Conservation (phyloP, 2,113 vertebrate genomes). For the Ceyx margarethae region DNA sequence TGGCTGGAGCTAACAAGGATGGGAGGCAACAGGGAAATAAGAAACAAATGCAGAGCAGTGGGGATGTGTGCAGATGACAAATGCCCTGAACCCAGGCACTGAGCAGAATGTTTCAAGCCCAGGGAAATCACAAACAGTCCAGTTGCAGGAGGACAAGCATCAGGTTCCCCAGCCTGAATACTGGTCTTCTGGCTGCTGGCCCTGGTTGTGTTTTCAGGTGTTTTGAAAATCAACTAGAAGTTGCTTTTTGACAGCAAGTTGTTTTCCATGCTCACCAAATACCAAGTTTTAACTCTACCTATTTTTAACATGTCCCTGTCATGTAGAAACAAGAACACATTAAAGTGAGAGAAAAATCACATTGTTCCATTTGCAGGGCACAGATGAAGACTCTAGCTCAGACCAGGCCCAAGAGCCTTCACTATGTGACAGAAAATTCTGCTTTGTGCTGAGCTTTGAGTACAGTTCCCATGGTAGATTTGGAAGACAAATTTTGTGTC, state of each 20-base stretch:
- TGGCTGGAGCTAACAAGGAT: neutral
- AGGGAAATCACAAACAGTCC: neutral
- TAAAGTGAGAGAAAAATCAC: neutral
- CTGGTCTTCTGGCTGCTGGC: neutral
- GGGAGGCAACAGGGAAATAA: neutral
- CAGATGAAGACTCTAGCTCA: neutral
- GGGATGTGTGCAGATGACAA: neutral
- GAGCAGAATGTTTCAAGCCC: conserved; percentile 11
- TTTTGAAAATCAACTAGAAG: neutral
- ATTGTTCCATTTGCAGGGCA: neutral
- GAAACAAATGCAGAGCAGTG: neutral
- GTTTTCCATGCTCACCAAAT: neutral
- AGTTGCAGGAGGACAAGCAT: conserved; percentile 41
- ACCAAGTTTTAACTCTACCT: neutral
- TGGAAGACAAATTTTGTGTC: neutral
- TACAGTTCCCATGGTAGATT: neutral
- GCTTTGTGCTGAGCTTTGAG: neutral
- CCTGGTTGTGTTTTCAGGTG: neutral
- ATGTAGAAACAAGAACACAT: neutral
- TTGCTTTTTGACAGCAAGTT: neutral
- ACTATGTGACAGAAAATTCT: neutral
- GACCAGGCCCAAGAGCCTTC: neutral
- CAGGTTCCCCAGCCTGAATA: conserved; percentile 47
- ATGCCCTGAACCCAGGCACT: neutral
- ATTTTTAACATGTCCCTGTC: neutral